These are phyloP conservation scores for Sapayoa aenigma DNA, from an alignment of 2,113 vertebrate genomes.

Conservation along the genomic window DNA sequence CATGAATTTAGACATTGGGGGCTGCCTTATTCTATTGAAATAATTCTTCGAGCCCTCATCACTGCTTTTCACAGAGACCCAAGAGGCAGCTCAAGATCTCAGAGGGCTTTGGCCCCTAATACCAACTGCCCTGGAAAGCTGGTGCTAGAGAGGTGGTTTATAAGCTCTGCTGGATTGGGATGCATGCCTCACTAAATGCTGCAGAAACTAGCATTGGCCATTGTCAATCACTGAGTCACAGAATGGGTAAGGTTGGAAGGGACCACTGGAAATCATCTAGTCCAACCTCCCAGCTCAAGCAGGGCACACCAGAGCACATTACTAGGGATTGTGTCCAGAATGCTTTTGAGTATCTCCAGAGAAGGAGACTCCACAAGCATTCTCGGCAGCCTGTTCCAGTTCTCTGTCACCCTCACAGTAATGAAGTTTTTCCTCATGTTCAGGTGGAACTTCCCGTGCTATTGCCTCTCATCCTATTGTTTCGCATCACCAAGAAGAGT, in stretches of 20 bases:
- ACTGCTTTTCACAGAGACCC: not conserved
- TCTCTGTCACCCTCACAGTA: not conserved
- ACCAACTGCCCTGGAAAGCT: not conserved
- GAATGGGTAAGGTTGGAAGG: not conserved
- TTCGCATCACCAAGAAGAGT: not conserved
- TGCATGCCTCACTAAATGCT: not conserved
- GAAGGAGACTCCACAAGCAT: not conserved
- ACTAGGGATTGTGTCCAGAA: not conserved
- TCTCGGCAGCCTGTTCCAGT: not conserved
- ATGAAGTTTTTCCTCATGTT: not conserved
- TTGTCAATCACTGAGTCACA: not conserved
- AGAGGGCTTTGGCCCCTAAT: not conserved
- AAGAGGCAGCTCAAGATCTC: not conserved
- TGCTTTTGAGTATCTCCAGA: not conserved
- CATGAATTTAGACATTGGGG: not conserved
- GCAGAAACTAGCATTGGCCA: rapidly evolving
- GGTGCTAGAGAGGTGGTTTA: not conserved
- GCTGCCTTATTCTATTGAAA: not conserved
- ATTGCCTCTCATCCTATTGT: not conserved
- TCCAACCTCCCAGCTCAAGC: not conserved
- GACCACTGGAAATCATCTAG: not conserved
- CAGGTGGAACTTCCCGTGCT: not conserved
- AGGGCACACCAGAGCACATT: rapidly evolving
- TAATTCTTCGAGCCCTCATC: not conserved
- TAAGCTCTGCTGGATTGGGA: not conserved